phyloP scores from a whole-genome alignment of 2,797 vertebrate genomes.

The Oreochromis mossambicus region DNA sequence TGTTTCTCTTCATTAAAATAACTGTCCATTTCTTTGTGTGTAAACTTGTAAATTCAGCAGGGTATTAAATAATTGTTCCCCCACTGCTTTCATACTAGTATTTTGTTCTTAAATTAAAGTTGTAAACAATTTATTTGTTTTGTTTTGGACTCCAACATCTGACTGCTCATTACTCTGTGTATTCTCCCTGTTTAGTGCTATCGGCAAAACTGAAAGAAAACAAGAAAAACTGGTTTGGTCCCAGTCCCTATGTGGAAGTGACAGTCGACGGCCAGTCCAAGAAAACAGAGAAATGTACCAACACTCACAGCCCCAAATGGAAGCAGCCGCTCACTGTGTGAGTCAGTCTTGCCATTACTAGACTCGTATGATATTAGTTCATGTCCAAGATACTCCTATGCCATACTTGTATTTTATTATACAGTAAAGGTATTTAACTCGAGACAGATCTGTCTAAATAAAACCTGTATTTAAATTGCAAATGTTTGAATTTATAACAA shows the following conservation, averaged over 20 bases:
- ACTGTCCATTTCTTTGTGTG: neutral
- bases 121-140: neutral
- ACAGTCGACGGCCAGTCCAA: slow-evolving; percentile 95
- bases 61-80: neutral
- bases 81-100: neutral
- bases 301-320: slow-evolving; percentile 98
- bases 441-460: neutral
- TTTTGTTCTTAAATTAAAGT: neutral
- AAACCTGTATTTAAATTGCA: neutral
- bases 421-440: neutral
- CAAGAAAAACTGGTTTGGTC: slow-evolving; percentile 98
- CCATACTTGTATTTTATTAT: neutral
- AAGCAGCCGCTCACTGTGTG: slow-evolving; percentile 98
- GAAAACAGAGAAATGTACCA: slow-evolving; percentile 98
- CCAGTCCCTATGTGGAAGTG: slow-evolving; percentile 97
- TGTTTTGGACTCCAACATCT: neutral
- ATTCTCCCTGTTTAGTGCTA: slow-evolving; percentile 79
- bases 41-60: neutral
- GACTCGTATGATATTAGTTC: neutral
- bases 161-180: neutral
- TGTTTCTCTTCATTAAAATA: neutral
- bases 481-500: neutral
- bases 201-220: slow-evolving; percentile 97
- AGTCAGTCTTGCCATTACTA: slow-evolving; percentile 53
- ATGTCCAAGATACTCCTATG: neutral